These are phyloP conservation scores for Rhynchophorus ferrugineus DNA, from an alignment of 1,140 invertebrate genomes.

Conservation along the genomic window DNA sequence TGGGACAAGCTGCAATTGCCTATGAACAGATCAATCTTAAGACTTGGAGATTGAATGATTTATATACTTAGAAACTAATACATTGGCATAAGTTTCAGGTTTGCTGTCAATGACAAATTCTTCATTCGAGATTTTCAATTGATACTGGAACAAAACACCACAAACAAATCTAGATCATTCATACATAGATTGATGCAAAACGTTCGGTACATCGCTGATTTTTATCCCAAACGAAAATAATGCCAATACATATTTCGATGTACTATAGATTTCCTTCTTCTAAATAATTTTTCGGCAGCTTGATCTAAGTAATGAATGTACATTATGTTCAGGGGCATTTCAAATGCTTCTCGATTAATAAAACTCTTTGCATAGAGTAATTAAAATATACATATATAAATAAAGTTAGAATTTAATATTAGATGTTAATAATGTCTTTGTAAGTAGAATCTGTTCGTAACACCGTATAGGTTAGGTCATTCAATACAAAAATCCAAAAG, in stretches of 20 bases:
- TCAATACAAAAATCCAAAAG: conserved; percentile 37
- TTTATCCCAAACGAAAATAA: no score
- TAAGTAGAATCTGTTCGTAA: conserved; percentile 44
- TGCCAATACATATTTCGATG: no score
- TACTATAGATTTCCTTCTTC: background rate
- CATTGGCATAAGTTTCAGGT: no score
- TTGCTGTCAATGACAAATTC: no score
- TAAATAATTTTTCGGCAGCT: conserved; percentile 6
- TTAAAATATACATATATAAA: conserved; percentile 43
- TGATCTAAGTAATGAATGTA: conserved; percentile 17
- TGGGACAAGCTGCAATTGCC: conserved; percentile 9
- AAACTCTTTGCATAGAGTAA: conserved; percentile 35
- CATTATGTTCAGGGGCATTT: conserved; percentile 28
- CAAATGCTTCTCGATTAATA: conserved; percentile 29
- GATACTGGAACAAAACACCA: no score
- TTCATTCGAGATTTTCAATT: no score
- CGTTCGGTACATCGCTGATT: no score
- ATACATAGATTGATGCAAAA: no score
- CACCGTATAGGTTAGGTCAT: conserved; percentile 40
- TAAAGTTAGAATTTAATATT: conserved; percentile 42
- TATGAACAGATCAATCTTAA: background rate
- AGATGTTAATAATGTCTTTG: conserved; percentile 43
- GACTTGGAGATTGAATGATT: no score
- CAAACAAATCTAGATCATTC: no score
- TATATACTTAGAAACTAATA: no score